phyloP scores from a whole-genome alignment of 2,113 vertebrate species.

The Bagarius yarrelli region DNA sequence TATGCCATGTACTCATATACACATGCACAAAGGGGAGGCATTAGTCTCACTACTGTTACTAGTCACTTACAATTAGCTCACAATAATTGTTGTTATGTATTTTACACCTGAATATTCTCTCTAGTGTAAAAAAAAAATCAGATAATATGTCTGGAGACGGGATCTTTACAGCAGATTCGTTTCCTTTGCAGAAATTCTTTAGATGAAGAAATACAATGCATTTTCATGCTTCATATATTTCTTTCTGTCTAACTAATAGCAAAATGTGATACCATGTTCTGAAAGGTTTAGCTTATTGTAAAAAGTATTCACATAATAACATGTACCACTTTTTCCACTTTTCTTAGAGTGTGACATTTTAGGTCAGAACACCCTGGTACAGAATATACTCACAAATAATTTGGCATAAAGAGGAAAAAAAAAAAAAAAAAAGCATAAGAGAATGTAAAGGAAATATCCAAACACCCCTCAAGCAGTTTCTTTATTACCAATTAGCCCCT shows the following conservation, averaged over 20 bases:
- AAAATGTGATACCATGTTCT: neutral
- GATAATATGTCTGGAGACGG: too few relatives aligned
- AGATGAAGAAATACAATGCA: neutral
- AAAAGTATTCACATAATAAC: neutral
- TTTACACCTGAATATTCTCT: neutral
- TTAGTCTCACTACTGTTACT: neutral
- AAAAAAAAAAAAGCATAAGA: neutral
- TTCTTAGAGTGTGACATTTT: neutral
- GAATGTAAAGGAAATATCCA: neutral
- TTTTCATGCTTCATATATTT: neutral
- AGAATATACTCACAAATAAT: neutral
- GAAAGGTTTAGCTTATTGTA: neutral
- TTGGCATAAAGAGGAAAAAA: neutral
- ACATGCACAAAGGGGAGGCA: neutral
- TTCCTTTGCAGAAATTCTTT: neutral
- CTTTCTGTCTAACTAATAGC: neutral
- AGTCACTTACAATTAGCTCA: neutral
- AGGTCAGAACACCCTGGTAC: neutral
- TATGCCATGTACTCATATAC: conserved; percentile 1
- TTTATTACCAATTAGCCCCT: neutral
- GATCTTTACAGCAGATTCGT: neutral
- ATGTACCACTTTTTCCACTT: neutral
- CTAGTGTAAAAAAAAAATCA: too few relatives aligned
- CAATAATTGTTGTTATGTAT: neutral
- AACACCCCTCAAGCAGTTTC: neutral